Percentiles rank a stretch among this genome's conserved stretches.
phyloP scores from a whole-genome alignment of 2,888 invertebrate genomes.

The Eurois occulta region DNA sequence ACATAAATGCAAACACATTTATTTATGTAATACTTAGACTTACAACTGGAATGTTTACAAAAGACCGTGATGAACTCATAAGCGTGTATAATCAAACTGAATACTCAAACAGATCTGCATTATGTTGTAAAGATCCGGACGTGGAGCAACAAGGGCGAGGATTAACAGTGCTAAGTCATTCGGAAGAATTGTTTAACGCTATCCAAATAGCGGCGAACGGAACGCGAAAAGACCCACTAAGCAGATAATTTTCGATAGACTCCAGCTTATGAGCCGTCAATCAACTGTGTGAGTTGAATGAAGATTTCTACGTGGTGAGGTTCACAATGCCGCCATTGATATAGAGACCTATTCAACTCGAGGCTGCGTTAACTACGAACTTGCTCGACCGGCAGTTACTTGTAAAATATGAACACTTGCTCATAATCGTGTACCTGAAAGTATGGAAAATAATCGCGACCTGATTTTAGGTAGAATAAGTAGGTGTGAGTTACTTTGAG shows the following conservation, averaged over 20 bases:
- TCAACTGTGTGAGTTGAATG: constrained; percentile 82
- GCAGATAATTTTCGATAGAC: constrained; percentile 88
- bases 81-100: constrained; percentile 87
- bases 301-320: constrained; percentile 71
- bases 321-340: constrained; percentile 74
- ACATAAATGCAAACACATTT: constrained; percentile 24
- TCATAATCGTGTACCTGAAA: constrained; percentile 52
- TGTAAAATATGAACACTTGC: constrained; percentile 46
- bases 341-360: constrained; percentile 66
- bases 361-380: constrained; percentile 56
- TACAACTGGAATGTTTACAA: constrained; percentile 70
- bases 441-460: neutral
- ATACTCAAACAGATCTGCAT: constrained; percentile 84
- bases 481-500: neutral
- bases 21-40: constrained; percentile 24
- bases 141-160: constrained; percentile 82
- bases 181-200: constrained; percentile 90
- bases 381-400: constrained; percentile 63
- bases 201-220: constrained; percentile 87
- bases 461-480: neutral
- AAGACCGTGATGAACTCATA: constrained; percentile 76
- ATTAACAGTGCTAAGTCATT: constrained; percentile 84
- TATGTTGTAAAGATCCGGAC: constrained; percentile 77
- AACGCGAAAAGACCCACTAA: constrained; percentile 86
- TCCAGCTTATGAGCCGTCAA: constrained; percentile 84